phyloP scores from a whole-genome alignment of 2,888 invertebrate species.

The Stenotaenia linearis region DNA sequence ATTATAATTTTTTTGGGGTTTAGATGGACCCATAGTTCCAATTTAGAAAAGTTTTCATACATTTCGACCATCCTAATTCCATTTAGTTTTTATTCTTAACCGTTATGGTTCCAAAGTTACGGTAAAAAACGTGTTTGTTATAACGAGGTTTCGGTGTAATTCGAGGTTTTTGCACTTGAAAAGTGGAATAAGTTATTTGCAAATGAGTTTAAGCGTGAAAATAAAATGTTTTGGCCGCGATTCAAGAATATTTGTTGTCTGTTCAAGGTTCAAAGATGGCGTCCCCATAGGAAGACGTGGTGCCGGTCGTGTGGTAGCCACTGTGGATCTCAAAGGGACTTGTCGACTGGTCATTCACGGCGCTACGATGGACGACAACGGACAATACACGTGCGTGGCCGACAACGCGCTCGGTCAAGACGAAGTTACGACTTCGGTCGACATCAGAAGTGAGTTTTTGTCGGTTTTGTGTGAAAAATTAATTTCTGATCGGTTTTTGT shows the following conservation, averaged over 20 bases:
- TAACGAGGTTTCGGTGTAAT: no score
- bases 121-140: no score
- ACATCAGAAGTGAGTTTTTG: conserved; percentile 56
- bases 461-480: no score
- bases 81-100: no score
- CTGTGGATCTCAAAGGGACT: conserved; percentile 66
- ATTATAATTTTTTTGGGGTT: no score
- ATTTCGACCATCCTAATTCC: no score
- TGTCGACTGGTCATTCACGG: conserved; percentile 62
- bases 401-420: conserved; percentile 66
- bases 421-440: conserved; percentile 66
- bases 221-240: background rate
- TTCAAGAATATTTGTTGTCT: background rate
- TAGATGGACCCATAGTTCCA: no score
- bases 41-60: no score
- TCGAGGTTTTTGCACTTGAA: no score
- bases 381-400: conserved; percentile 68
- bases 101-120: no score
- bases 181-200: no score
- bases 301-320: conserved; percentile 59
- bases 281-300: conserved; percentile 47
- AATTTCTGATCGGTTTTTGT: no score
- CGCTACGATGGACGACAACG: conserved; percentile 64
- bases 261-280: conserved; percentile 57
- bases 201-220: background rate